phyloP scores from a whole-genome alignment of 2,797 vertebrate genomes.

The Hydrolagus colliei region DNA sequence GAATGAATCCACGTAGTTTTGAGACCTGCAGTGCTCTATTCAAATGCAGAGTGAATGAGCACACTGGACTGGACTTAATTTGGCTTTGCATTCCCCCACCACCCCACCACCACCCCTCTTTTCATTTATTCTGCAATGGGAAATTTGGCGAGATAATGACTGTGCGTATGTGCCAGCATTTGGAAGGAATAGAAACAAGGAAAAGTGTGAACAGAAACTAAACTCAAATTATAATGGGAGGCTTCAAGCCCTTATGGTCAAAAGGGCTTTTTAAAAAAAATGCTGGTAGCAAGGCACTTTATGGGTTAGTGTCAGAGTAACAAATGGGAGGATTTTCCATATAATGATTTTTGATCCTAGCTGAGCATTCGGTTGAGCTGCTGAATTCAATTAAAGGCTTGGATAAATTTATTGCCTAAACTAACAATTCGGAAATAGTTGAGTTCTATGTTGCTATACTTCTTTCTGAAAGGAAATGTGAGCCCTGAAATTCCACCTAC shows the following conservation, averaged over 20 bases:
- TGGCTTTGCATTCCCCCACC: neutral
- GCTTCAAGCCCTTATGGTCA: neutral
- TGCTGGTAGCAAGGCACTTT: neutral
- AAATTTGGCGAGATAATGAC: neutral
- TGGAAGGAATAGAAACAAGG: neutral
- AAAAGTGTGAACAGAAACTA: no score
- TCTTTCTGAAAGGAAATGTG: no score
- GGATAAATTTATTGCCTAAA: no score
- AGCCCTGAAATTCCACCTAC: no score
- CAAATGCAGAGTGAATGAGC: constrained; percentile 19
- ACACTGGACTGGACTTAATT: neutral
- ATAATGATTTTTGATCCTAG: constrained; percentile 1
- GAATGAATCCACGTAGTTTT: constrained; percentile 18
- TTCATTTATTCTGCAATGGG: neutral
- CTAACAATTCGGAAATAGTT: no score
- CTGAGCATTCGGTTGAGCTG: neutral
- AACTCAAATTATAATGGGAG: neutral
- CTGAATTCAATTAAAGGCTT: neutral
- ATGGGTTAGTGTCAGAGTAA: neutral
- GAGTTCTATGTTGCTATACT: no score
- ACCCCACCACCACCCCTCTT: no score
- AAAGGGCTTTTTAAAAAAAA: neutral
- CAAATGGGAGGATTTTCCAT: neutral
- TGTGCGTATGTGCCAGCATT: neutral
- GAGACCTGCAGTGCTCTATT: constrained; percentile 28